Evolutionary conservation across 1,140 invertebrate species (phyloP).

Genomic region (Melanaphis sacchari): DNA sequence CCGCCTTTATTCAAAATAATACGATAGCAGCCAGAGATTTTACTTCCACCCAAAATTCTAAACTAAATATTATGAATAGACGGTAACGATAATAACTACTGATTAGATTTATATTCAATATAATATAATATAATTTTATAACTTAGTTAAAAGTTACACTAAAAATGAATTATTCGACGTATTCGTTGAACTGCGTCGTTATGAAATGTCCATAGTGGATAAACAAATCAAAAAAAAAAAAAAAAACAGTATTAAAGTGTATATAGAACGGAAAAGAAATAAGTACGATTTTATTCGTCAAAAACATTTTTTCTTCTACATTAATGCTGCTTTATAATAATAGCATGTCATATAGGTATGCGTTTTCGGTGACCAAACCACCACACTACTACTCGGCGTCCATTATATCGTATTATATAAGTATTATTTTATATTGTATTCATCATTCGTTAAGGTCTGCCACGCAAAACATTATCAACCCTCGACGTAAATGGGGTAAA

Average conservation of each 20-base stretch:
- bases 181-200: not conserved
- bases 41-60: not conserved
- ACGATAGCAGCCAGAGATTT: not conserved
- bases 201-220: not conserved
- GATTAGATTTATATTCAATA: not conserved
- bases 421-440: not conserved
- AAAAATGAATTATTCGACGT: not conserved
- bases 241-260: not conserved
- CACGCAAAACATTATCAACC: slow-evolving; percentile 2
- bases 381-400: not conserved
- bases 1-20: no score
- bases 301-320: not conserved
- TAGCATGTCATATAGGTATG: not conserved
- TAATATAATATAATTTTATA: not conserved
- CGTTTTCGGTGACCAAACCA: not conserved
- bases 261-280: not conserved
- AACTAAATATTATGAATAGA: not conserved
- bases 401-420: not conserved
- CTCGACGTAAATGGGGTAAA: not conserved
- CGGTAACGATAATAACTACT: not conserved
- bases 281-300: not conserved
- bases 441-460: not conserved
- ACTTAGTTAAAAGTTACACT: not conserved
- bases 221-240: not conserved
- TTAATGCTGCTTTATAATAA: not conserved